Percentiles rank a stretch among this genome's conserved stretches.
Conservation (phyloP, 2,888 invertebrate genomes). For the Ischnura elegans region DNA sequence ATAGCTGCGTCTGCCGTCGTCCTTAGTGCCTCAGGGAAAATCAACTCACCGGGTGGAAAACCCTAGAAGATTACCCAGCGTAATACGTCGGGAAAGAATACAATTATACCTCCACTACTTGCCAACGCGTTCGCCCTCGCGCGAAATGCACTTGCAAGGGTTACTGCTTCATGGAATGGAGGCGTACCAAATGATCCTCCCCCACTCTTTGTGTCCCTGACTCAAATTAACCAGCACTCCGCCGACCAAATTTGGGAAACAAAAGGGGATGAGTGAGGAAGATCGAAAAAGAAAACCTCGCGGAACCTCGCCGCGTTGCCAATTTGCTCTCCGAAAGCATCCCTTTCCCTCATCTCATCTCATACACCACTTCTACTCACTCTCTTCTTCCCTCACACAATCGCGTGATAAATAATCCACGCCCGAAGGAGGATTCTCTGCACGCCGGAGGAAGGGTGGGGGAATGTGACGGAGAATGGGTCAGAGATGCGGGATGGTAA, state of each 20-base stretch:
- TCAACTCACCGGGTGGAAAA: no score
- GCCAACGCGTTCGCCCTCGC: no score
- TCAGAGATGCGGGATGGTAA: background rate
- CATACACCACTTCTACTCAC: no score
- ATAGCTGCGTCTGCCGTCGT: no score
- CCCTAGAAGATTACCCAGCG: no score
- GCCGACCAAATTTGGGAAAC: background rate
- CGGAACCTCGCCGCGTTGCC: background rate
- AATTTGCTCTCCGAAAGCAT: background rate
- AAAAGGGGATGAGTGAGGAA: background rate
- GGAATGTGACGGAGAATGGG: no score
- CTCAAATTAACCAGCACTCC: background rate
- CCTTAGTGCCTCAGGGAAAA: no score
- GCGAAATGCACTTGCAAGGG: no score
- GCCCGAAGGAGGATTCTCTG: background rate
- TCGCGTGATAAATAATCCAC: constrained; percentile 12
- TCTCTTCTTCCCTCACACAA: no score
- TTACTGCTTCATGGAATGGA: background rate
- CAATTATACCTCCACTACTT: no score
- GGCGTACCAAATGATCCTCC: background rate
- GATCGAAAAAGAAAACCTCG: background rate
- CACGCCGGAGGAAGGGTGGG: background rate
- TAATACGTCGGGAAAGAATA: no score
- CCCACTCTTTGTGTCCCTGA: background rate
- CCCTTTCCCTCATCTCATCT: background rate